Evolutionary conservation across 2,797 vertebrate genomes (phyloP), one percentile per base, ranked within the genome.

Genomic region (Takifugu ocellatus): DNA sequence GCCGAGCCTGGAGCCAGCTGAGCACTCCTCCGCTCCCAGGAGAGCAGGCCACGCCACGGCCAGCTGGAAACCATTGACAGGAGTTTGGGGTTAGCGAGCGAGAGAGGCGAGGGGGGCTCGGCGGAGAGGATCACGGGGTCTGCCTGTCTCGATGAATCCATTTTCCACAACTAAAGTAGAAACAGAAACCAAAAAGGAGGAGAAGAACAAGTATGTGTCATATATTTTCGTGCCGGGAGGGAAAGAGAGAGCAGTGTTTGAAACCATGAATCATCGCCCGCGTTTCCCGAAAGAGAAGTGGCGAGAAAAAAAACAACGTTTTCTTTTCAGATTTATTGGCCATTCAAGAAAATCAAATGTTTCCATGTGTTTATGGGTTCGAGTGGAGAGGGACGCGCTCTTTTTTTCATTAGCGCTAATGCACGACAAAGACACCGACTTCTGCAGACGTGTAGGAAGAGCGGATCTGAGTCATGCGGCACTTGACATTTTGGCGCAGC

Each of bases 31-130:
- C 70, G 76, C 77, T 84, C 82, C 81, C 80, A 63, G 63, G 72
- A 87, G 85, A 72, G 80, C 54, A 12, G 27, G 59, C 72, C 72
- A 66, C 57, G 51, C 71, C 78, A 73, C 53, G 51, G 75, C 76
- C 89, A 91, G 89, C 85, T 92, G 89, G 88, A 89, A 88, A 70
- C 74, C 78, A 90, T 89, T 87, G 82, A 85, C 79, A 74, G 54
- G 77, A 79, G 75, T 80, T 85, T 72, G 63, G 59, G 78, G 16
- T 74, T 68, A 72, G 72, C 60, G 76, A 83, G 74, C 52, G 55
- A 66, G 62, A 68, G 72, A 61, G 46, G 12, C 74, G 65, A 75
- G 71, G 74, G 72, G 81, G 71, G 62, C 69, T 75, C 47, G 58
- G 54, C 15, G n/a, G 55, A 61, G 72, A 14, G 7, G 69, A 74